Percentiles rank a stretch among this genome's conserved stretches.
These are phyloP conservation scores for Perca fluviatilis DNA, from an alignment of 2,113 vertebrate genomes.

Conservation along the genomic window DNA sequence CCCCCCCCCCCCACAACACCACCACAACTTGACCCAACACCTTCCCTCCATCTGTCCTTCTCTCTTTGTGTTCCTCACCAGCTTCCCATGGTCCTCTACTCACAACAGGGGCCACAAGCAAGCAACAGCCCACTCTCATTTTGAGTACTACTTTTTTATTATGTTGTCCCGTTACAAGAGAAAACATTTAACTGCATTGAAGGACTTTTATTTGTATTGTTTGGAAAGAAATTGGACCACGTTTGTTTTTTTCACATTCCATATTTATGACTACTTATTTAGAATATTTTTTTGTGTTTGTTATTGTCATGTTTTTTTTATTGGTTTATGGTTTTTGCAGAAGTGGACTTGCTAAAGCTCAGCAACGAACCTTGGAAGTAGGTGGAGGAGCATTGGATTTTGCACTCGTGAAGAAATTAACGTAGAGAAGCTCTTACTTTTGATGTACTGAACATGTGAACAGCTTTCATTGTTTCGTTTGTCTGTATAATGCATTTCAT, in stretches of 20 bases:
- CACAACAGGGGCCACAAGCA: slow-evolving; percentile 88
- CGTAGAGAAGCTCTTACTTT: slow-evolving; percentile 93
- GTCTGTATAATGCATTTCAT: slow-evolving; percentile 94
- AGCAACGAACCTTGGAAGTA: slow-evolving; percentile 89
- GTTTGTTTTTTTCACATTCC: slow-evolving; percentile 91
- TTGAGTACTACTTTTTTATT: slow-evolving; percentile 80
- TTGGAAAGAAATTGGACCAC: slow-evolving; percentile 88
- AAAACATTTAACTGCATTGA: slow-evolving; percentile 84
- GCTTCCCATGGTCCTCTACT: slow-evolving; percentile 91
- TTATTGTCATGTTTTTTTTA: slow-evolving; percentile 58
- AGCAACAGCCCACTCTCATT: slow-evolving; percentile 84
- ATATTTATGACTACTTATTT: slow-evolving; percentile 89
- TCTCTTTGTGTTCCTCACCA: slow-evolving; percentile 91
- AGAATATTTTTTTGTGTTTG: slow-evolving; percentile 70
- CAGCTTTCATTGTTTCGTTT: slow-evolving; percentile 95
- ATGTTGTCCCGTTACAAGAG: slow-evolving; percentile 83
- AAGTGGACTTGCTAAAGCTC: slow-evolving; percentile 82
- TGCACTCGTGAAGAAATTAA: slow-evolving; percentile 97
- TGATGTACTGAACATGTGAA: slow-evolving; percentile 91
- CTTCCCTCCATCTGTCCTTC: slow-evolving; percentile 80
- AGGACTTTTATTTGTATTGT: slow-evolving; percentile 94
- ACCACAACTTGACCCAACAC: slow-evolving; percentile 27
- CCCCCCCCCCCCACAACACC: slow-evolving; percentile 46
- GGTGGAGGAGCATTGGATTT: slow-evolving; percentile 96
- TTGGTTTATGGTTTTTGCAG: slow-evolving; percentile 74